Conservation (phyloP, 1,140 invertebrate genomes). For the Trialeurodes vaporariorum region DNA sequence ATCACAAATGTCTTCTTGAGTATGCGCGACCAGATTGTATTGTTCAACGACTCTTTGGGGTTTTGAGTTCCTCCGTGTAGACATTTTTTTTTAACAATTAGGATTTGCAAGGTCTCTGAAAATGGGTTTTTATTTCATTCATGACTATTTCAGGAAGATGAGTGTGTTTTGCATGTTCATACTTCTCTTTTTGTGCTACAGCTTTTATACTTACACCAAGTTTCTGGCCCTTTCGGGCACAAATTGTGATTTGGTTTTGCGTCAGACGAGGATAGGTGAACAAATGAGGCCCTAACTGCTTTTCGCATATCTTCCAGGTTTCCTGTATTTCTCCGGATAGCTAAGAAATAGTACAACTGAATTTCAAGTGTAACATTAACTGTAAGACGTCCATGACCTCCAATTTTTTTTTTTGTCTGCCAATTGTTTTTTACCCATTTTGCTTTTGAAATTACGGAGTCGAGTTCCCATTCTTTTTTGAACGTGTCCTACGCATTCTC, state of each 20-base stretch:
- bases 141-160: not conserved
- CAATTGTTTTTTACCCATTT: conserved; percentile 15
- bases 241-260: conserved; percentile 24
- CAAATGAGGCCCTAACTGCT: conserved; percentile 28
- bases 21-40: conserved; percentile 17
- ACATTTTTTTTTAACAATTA: conserved; percentile 21
- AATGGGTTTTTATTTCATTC: conserved; percentile 13
- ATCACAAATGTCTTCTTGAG: conserved; percentile 20
- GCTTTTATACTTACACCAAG: conserved; percentile 20
- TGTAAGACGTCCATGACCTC: not conserved
- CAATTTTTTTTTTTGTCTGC: conserved; percentile 15
- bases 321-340: conserved; percentile 28
- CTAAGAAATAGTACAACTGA: conserved; percentile 21
- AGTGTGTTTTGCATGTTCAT: not conserved
- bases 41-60: conserved; percentile 19
- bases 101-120: conserved; percentile 17
- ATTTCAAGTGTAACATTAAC: conserved; percentile 10
- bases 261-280: conserved; percentile 29
- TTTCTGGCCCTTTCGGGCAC: conserved; percentile 22
- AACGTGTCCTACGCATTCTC: conserved; percentile 20
- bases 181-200: not conserved
- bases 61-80: conserved; percentile 19
- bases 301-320: conserved; percentile 29
- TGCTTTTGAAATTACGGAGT: conserved; percentile 7
- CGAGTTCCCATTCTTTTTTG: conserved; percentile 18